Base-by-base conservation (phyloP, 1,140 invertebrate species). In the Drosophila oshimai region DNA sequence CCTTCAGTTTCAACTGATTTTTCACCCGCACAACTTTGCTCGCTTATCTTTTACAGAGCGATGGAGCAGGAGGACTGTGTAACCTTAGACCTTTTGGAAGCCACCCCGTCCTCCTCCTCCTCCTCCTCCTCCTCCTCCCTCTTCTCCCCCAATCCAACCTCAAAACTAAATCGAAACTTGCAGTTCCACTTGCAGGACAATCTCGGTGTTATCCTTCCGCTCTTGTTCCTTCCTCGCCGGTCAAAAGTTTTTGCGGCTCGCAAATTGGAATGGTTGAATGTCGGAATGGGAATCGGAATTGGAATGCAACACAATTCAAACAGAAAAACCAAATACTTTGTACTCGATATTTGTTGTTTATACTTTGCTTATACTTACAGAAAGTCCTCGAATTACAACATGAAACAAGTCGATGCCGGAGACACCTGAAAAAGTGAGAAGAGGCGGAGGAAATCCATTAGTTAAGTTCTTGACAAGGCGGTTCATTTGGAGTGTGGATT, bases 361-460 rank as follows among this genome's bases (percentile, higher is more conserved):
- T 36, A n/a, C 22, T n/a, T 33, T 39, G n/a, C 24, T 34, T 29
- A 18, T 54, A 84, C 80, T 84, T 79, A 84, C 79, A 80, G 42
- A 84, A 84, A 84, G 65, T 86, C 65, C 75, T 75, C 75, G 74
- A 84, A 78, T 84, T 84, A 84, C 80, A 84, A 84, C 79, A 84
- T 84, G 74, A 84, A 84, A 84, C 50, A 79, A 72, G 64, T 79
- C 79, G 70, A 86, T 79, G 75, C 70, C 65, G 80, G 61, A 58
- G 79, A 84, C 79, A 84, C 79, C 79, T 84, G 80, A 5, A 84
- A 5, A 84, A 74, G 29, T 6, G 41, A 20, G n/a, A 33, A 46
- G 4, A 29, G 22, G 53, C 5, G 50, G 12, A 34, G 15, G 31
- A 39, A 42, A 53, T 60, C 17, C 33, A 84, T 79, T 74, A 75